Conservation (phyloP, 2,797 vertebrate genomes). For the Eulemur rubriventer region DNA sequence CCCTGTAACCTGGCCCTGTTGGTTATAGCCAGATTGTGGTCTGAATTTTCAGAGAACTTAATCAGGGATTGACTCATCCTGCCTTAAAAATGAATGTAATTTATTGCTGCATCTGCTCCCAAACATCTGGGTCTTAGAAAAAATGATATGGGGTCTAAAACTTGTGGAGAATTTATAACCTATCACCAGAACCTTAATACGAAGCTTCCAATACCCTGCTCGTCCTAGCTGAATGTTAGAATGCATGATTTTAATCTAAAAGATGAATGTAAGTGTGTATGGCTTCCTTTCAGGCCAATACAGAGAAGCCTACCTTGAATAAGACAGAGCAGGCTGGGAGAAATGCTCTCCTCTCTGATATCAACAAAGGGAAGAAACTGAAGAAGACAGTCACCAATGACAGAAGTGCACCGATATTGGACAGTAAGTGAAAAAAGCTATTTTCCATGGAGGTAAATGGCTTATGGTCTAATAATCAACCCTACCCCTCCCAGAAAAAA, state of each 20-base stretch:
- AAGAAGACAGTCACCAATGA: conserved; percentile 98
- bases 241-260: background rate
- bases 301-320: conserved; percentile 91
- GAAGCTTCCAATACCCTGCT: background rate
- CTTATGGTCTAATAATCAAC: conserved; percentile 41
- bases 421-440: conserved; percentile 89
- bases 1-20: background rate
- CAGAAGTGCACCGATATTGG: conserved; percentile 91
- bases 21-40: background rate
- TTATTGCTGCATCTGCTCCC: conserved; percentile 54
- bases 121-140: conserved; percentile 51
- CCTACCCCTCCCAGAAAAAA: background rate
- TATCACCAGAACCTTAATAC: background rate
- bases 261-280: conserved; percentile 15
- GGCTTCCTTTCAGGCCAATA: conserved; percentile 92
- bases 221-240: background rate
- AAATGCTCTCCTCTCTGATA: conserved; percentile 93
- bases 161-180: conserved; percentile 24
- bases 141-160: conserved; percentile 16
- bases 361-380: conserved; percentile 92
- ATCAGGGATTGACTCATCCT: conserved; percentile 26
- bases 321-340: conserved; percentile 90
- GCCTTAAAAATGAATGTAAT: conserved; percentile 46
- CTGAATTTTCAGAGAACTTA: conserved; percentile 55
- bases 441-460: conserved; percentile 15